Percentiles rank a stretch among this genome's conserved stretches.
phyloP scores from a whole-genome alignment of 2,888 invertebrate genomes.

The Elaeidobius kamerunicus region DNA sequence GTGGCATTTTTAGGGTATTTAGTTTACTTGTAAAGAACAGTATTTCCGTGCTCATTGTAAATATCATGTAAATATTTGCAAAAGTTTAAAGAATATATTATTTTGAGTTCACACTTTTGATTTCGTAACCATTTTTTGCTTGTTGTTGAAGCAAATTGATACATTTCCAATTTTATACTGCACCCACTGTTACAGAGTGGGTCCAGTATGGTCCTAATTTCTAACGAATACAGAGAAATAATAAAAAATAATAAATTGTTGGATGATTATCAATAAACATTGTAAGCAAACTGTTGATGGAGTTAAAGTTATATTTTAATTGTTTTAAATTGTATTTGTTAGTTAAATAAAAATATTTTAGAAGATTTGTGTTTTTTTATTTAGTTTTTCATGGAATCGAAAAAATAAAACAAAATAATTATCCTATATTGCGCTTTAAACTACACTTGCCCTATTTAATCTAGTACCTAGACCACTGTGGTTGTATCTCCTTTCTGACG shows the following conservation, averaged over 20 bases:
- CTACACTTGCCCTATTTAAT: no score
- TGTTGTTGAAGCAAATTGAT: slow-evolving; percentile 4
- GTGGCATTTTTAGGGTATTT: not conserved
- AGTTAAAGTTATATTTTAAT: slow-evolving; percentile 24
- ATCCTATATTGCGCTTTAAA: no score
- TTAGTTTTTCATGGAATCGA: not conserved
- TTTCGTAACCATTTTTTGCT: slow-evolving; percentile 5
- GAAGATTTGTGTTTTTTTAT: slow-evolving; percentile 18
- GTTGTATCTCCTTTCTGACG: no score
- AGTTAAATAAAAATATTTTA: slow-evolving; percentile 31
- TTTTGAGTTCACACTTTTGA: not conserved
- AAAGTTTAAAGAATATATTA: slow-evolving; percentile 1
- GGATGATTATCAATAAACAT: slow-evolving; percentile 6
- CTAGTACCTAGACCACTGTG: no score
- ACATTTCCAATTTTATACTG: not conserved
- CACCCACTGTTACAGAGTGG: not conserved
- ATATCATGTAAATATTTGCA: slow-evolving; percentile 40
- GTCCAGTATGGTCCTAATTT: not conserved
- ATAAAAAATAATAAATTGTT: slow-evolving; percentile 10
- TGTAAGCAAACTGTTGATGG: slow-evolving; percentile 19
- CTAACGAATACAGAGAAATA: not conserved
- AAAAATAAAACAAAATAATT: slow-evolving; percentile 1
- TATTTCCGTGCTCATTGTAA: slow-evolving; percentile 42
- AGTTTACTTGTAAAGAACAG: slow-evolving; percentile 33
- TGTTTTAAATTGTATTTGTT: slow-evolving; percentile 28